Percentiles rank a stretch among this genome's conserved stretches.
Conservation (phyloP, 92 coral and sea anemone genomes). For the Phymanthus crucifer region DNA sequence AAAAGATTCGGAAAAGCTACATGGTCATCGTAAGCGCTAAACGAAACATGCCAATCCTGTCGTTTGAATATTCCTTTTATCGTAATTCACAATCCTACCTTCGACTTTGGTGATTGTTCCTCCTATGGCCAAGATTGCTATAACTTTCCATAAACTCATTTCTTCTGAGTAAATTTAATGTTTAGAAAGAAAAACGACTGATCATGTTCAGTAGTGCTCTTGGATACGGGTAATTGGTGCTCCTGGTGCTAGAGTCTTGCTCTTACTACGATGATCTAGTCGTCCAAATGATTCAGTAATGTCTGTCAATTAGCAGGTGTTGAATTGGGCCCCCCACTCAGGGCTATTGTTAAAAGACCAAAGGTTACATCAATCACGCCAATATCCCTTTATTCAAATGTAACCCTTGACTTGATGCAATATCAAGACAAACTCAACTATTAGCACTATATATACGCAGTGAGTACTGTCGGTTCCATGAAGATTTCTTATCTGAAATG, state of each 20-base stretch:
- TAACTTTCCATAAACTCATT: neutral
- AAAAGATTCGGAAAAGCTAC: neutral
- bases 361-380: conserved; percentile 3
- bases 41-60: neutral
- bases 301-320: conserved; percentile 16
- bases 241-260: neutral
- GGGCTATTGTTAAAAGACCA: neutral
- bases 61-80: neutral
- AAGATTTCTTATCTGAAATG: neutral
- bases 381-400: neutral
- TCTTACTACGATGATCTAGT: neutral
- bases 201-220: neutral
- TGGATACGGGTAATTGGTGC: neutral
- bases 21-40: neutral
- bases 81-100: neutral
- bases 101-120: neutral
- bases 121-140: neutral
- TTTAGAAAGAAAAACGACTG: neutral
- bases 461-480: neutral
- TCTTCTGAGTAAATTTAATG: neutral
- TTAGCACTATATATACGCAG: neutral
- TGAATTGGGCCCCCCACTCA: conserved; percentile 21
- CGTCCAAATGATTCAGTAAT: neutral
- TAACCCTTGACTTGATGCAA: neutral
- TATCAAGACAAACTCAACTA: neutral